Evolutionary conservation across 2,797 vertebrate species (phyloP), one percentile per base, ranked within the genome.

Genomic region (Tamandua tetradactyla): DNA sequence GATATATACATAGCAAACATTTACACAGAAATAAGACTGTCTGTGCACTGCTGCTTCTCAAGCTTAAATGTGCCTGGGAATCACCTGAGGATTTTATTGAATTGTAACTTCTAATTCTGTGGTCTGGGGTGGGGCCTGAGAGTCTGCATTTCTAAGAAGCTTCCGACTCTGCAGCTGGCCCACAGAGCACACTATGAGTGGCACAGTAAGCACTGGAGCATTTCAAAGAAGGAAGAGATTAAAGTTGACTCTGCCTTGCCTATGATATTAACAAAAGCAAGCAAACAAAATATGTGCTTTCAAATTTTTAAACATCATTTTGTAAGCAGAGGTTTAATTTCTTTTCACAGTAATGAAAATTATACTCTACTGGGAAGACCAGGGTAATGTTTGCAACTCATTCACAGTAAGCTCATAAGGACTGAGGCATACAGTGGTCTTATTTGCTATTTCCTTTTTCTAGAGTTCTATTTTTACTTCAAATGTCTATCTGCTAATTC

Each of bases 401-500:
- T 78, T 32, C 7, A 66, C 2, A 72, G 30, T 15, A 69, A 0
- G 42, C 18, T 68, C 82, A 14, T 4, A 90, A 93, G 83, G 7
- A 23, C 5, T 52, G 59, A 68, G 59, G 22, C 15, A 37, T 49
- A 61, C 27, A 76, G 30, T 27, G 23, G 15, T 42, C 9, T 0
- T 74, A 42, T 62, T 84, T 74, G 55, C 40, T 68, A 12, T 79
- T 83, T 66, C 57, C 71, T 94, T 84, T 80, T 35, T 59, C 44
- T 32, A 13, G 5, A 1, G 0, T 68, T 84, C 49, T 89, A 61
- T 37, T 90, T 86, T 80, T 80, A 89, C 22, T 84, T 71, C 25
- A 66, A 9, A 42, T 76, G 79, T 94, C 47, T 85, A n/a, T 79
- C 37, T 90, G 10, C n/a, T 87, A 49, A 81, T 85, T 81, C 76